Conservation (phyloP, 2,888 invertebrate species). For the Hyalella azteca region DNA sequence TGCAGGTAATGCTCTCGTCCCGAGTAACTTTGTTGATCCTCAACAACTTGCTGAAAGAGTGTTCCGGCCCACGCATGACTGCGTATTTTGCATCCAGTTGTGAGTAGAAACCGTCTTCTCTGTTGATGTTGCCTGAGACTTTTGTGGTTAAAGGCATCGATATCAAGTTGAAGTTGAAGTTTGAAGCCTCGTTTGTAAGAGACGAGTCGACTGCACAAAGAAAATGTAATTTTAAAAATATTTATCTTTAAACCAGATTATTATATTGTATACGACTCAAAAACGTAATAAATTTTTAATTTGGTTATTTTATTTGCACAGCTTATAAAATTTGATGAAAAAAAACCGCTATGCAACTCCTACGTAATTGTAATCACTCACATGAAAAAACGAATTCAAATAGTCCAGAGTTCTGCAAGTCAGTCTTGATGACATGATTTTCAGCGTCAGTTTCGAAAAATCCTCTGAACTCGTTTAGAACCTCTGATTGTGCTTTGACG, state of each 20-base stretch:
- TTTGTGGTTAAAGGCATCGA: background rate
- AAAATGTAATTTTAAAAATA: too few relatives aligned
- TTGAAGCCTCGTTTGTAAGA: too few relatives aligned
- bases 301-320: background rate
- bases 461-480: background rate
- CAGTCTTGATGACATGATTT: background rate
- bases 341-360: background rate
- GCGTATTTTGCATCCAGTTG: background rate
- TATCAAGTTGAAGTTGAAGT: background rate
- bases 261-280: too few relatives aligned
- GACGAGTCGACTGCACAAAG: too few relatives aligned
- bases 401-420: background rate
- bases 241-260: too few relatives aligned
- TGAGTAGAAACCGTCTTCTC: background rate
- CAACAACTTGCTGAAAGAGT: background rate
- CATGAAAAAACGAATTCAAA: background rate
- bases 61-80: background rate
- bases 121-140: background rate
- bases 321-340: background rate
- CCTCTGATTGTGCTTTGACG: background rate
- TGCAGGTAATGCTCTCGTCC: background rate
- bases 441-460: background rate
- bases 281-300: too few relatives aligned
- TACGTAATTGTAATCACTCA: background rate
- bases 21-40: background rate